Percentiles rank a stretch among this genome's conserved stretches.
phyloP scores from a whole-genome alignment of 1,140 invertebrate species.

The Delia radicum region DNA sequence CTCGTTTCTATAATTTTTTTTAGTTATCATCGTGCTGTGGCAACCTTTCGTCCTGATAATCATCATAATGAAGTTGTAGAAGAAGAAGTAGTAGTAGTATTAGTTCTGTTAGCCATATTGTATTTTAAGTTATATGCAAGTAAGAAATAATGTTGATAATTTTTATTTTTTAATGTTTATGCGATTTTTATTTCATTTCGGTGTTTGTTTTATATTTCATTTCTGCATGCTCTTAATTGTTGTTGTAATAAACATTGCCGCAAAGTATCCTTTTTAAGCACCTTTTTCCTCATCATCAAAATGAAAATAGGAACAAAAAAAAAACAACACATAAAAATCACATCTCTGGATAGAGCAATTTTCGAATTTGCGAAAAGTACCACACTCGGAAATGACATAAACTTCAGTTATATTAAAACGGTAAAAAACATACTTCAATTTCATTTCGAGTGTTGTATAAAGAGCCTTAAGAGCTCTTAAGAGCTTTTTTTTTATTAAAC shows the following conservation, averaged over 20 bases:
- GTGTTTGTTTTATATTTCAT: neutral
- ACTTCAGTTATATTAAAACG: neutral
- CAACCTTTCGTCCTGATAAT: slow-evolving; percentile 35
- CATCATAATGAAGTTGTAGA: slow-evolving; percentile 35
- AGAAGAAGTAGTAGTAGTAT: neutral
- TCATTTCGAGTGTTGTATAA: neutral
- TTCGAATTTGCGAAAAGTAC: neutral
- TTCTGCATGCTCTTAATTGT: slow-evolving; percentile 15
- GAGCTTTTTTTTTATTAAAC: neutral
- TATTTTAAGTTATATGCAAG: neutral
- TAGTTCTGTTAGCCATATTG: slow-evolving; percentile 13
- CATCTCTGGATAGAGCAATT: neutral
- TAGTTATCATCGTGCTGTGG: slow-evolving; percentile 29
- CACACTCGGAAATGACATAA: slow-evolving; percentile 18
- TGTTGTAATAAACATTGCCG: slow-evolving; percentile 23
- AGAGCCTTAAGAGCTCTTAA: neutral
- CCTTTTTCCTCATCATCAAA: neutral
- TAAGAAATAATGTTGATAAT: neutral
- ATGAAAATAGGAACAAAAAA: neutral
- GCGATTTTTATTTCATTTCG: neutral
- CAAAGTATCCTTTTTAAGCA: slow-evolving; percentile 12
- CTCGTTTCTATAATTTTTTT: slow-evolving; percentile 46
- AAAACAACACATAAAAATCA: neutral
- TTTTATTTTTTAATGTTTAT: neutral
- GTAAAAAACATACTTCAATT: neutral